Conservation (phyloP, 37 sponge, comb jelly and placozoan genomes). For the Lycopodina hypogea region DNA sequence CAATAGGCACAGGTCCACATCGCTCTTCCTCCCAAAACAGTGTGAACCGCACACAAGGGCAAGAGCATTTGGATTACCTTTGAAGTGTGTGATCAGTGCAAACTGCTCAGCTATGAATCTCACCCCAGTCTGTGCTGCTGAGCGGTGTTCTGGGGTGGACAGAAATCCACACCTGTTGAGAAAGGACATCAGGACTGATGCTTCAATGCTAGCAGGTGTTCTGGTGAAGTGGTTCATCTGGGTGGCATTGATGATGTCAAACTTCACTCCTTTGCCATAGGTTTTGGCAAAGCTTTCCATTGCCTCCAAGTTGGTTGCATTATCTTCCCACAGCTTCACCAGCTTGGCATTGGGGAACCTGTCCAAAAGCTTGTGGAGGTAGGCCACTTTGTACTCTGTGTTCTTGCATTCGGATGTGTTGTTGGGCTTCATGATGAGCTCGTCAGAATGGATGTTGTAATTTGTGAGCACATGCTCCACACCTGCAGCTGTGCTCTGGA, state of each 20-base stretch:
- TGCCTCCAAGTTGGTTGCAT: slow-evolving; percentile 55
- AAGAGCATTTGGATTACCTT: slow-evolving; percentile 55
- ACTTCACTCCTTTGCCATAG: slow-evolving; percentile 11
- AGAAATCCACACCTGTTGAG: slow-evolving; percentile 44
- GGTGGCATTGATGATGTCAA: slow-evolving; percentile 74
- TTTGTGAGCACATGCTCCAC: slow-evolving; percentile 49
- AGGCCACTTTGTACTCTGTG: slow-evolving; percentile 53
- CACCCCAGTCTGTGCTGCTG: slow-evolving; percentile 58
- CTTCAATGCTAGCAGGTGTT: background rate
- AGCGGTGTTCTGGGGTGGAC: slow-evolving; percentile 24
- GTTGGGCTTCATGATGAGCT: slow-evolving; percentile 57
- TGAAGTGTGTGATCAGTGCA: slow-evolving; percentile 33
- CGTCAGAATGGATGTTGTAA: slow-evolving; percentile 48
- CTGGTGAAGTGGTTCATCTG: background rate
- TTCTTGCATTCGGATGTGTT: slow-evolving; percentile 4
- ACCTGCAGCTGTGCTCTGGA: slow-evolving; percentile 23
- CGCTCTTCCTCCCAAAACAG: slow-evolving; percentile 61
- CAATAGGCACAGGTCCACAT: slow-evolving; percentile 78
- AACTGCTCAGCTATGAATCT: slow-evolving; percentile 59
- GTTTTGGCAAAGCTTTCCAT: slow-evolving; percentile 37
- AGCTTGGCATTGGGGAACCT: slow-evolving; percentile 39
- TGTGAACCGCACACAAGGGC: slow-evolving; percentile 70
- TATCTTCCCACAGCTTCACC: slow-evolving; percentile 84
- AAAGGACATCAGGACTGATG: slow-evolving; percentile 13
- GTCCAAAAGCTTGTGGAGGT: slow-evolving; percentile 46